Percentiles rank a stretch among this genome's conserved stretches.
These are phyloP conservation scores for Baronia brevicornis DNA, from an alignment of 2,888 invertebrate genomes.

Conservation along the genomic window DNA sequence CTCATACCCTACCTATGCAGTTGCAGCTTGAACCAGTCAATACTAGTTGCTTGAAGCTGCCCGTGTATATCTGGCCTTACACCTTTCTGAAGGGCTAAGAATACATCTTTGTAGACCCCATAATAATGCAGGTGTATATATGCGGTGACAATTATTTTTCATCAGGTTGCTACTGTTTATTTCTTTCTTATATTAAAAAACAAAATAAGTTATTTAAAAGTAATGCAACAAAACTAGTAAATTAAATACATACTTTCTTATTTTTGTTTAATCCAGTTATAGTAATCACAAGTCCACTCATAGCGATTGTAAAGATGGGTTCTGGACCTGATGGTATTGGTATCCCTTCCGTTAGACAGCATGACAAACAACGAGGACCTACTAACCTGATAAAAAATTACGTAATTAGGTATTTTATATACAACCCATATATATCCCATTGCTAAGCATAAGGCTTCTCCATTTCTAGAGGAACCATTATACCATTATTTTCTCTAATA, in stretches of 20 bases:
- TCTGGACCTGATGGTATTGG: conserved; percentile 84
- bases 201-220: neutral
- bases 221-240: conserved; percentile 1
- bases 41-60: no score
- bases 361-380: conserved; percentile 87
- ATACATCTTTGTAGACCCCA: no score
- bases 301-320: conserved; percentile 88
- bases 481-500: no score
- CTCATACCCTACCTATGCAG: no score
- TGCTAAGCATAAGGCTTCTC: no score
- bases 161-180: neutral
- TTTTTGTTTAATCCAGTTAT: conserved; percentile 74
- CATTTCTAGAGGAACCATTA: no score
- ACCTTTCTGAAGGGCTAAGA: no score
- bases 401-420: conserved; percentile 1
- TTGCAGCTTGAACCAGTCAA: no score
- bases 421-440: no score
- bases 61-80: no score
- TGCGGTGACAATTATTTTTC: no score
- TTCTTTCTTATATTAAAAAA: neutral
- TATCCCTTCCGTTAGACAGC: conserved; percentile 81
- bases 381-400: conserved; percentile 76
- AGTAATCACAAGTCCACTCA: conserved; percentile 82
- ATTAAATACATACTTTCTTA: conserved; percentile 30
- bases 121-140: no score